Percentiles rank a stretch among this genome's conserved stretches.
Evolutionary conservation across 2,888 invertebrate genomes (phyloP).

Genomic region (Mesorhabditis sp.): DNA sequence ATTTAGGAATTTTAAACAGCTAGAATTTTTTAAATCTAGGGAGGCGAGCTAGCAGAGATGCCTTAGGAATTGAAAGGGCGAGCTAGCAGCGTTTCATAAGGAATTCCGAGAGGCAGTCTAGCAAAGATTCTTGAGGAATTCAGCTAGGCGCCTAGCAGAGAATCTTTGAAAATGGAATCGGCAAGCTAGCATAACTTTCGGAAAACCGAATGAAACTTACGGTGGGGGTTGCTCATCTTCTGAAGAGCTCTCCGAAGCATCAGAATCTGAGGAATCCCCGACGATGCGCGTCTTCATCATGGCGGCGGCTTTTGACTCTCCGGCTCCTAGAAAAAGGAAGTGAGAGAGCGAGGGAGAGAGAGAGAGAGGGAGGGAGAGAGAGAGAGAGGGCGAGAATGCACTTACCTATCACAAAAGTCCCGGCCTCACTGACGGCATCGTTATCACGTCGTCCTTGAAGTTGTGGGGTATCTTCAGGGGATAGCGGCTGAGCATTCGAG

Average conservation of each 20-base stretch:
- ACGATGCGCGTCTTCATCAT: constrained; percentile 1
- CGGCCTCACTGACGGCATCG: constrained; percentile 35
- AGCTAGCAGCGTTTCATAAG: no score
- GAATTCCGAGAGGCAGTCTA: no score
- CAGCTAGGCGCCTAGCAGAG: no score
- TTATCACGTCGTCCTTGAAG: constrained; percentile 19
- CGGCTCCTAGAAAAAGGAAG: neutral
- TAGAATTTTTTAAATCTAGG: no score
- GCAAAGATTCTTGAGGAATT: no score
- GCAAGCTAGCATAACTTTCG: no score
- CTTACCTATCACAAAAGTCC: constrained; percentile 36
- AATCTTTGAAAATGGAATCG: no score
- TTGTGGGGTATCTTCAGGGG: constrained; percentile 7
- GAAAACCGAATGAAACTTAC: neutral
- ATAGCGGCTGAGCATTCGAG: neutral
- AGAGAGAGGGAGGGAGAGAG: neutral
- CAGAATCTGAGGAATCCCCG: neutral
- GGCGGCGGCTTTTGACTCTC: neutral
- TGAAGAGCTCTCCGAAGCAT: neutral
- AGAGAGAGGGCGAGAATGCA: no score
- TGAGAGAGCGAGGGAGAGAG: neutral
- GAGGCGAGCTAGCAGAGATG: no score
- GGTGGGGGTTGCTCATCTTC: neutral
- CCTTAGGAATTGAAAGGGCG: no score
- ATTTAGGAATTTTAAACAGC: no score